These are phyloP conservation scores for Aleiodes sp. DNA, from an alignment of 1,140 invertebrate genomes.

Conservation along the genomic window DNA sequence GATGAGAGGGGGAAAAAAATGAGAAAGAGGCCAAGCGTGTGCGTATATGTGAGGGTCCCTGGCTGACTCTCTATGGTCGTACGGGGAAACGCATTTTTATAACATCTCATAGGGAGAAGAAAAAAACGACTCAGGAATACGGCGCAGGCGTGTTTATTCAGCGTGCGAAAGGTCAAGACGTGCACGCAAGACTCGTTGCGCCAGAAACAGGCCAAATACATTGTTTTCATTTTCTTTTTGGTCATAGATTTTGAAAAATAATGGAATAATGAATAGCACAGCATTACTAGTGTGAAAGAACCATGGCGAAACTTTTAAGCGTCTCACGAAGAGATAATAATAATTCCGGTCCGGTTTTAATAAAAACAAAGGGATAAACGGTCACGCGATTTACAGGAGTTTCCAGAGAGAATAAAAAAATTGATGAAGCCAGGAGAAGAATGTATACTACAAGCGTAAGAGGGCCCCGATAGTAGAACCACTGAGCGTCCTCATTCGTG, in stretches of 20 bases:
- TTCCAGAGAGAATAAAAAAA: not conserved
- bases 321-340: not conserved
- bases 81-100: not conserved
- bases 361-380: not conserved
- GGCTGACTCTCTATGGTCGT: not conserved
- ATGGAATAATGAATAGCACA: not conserved
- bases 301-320: not conserved
- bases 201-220: not conserved
- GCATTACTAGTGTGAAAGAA: not conserved
- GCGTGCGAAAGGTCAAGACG: conserved; percentile 37
- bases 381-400: not conserved
- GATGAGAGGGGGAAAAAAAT: not conserved
- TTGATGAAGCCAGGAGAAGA: not conserved
- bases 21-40: conserved; percentile 10
- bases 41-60: not conserved
- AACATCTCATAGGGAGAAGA: not conserved
- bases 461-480: not conserved
- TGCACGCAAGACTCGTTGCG: conserved; percentile 16
- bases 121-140: conserved; percentile 10
- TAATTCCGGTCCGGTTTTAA: too few species aligned
- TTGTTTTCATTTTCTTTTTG: not conserved
- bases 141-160: conserved; percentile 34
- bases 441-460: not conserved
- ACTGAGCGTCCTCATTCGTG: not conserved
- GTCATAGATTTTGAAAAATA: not conserved